phyloP scores from a whole-genome alignment of 2,113 vertebrate genomes.

The Pseudopodoces humilis region DNA sequence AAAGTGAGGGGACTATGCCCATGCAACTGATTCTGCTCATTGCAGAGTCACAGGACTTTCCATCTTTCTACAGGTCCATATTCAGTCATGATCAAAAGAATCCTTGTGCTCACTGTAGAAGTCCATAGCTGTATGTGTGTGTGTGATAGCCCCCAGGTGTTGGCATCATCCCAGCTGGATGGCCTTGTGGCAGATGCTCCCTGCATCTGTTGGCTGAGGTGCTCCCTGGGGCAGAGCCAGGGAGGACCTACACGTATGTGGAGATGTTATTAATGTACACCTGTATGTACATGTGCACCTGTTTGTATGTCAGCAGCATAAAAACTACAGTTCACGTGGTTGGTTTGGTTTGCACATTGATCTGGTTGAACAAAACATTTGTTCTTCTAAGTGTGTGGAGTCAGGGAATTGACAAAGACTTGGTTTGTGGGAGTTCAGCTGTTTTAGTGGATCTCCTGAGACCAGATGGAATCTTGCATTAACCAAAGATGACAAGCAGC shows the following conservation, averaged over 20 bases:
- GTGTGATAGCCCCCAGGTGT: not conserved
- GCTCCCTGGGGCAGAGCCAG: not conserved
- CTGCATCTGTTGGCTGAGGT: not conserved
- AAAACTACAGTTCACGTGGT: not conserved
- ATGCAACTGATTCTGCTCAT: not conserved
- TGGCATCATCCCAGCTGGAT: not conserved
- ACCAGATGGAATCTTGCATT: conserved; percentile 4
- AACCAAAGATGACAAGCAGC: conserved; percentile 59
- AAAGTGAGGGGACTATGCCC: not conserved
- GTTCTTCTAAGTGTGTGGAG: not conserved
- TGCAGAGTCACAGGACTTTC: not conserved
- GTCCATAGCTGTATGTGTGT: not conserved
- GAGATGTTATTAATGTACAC: not conserved
- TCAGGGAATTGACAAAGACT: not conserved
- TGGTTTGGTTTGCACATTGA: not conserved
- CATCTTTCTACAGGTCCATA: not conserved
- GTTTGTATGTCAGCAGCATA: not conserved
- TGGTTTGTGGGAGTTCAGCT: not conserved
- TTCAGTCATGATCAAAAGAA: not conserved
- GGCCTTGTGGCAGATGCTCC: not conserved
- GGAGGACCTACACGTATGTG: fast-evolving
- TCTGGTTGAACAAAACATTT: not conserved
- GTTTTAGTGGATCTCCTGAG: conserved; percentile 7
- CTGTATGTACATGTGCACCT: not conserved
- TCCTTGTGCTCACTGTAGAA: not conserved